A percentile compares a stretch with the other conserved stretches of the same genome.
Conservation (phyloP, 2,797 vertebrate genomes). For the Anas flavirostris region DNA sequence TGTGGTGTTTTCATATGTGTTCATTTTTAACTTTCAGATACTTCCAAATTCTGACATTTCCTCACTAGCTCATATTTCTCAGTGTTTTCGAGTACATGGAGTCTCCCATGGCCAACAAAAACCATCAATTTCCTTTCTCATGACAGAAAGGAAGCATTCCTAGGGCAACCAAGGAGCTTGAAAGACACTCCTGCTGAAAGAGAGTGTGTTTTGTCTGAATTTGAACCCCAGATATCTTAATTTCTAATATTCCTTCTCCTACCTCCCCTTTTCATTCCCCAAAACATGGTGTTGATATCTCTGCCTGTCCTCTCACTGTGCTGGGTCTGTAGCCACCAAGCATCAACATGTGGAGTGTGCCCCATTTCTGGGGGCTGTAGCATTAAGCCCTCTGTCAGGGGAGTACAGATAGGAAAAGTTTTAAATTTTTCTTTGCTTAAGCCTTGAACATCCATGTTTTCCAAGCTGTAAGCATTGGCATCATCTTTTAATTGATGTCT, state of each 20-base stretch:
- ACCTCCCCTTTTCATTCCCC: background rate
- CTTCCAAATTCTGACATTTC: conserved; percentile 55
- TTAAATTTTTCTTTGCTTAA: background rate
- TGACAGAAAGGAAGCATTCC: conserved; percentile 61
- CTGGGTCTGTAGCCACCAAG: background rate
- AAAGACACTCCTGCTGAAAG: conserved; percentile 31
- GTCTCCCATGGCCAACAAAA: conserved; percentile 64
- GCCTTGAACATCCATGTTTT: background rate
- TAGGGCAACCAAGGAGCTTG: conserved; percentile 25
- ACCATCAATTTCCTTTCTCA: conserved; percentile 59
- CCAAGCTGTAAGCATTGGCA: background rate
- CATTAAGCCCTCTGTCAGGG: background rate
- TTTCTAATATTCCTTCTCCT: background rate
- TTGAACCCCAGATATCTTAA: background rate
- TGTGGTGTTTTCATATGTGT: conserved; percentile 15
- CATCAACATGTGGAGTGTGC: background rate
- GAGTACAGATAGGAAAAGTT: background rate
- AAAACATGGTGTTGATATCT: background rate
- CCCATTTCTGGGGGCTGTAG: background rate
- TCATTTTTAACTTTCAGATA: conserved; percentile 62
- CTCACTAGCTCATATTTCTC: conserved; percentile 58
- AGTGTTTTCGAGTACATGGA: conserved; percentile 8
- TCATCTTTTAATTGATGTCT: background rate
- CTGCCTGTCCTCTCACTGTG: background rate
- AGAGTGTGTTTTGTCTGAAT: background rate